phyloP scores from a whole-genome alignment of 2,888 invertebrate species.

The Eudemis profundana region DNA sequence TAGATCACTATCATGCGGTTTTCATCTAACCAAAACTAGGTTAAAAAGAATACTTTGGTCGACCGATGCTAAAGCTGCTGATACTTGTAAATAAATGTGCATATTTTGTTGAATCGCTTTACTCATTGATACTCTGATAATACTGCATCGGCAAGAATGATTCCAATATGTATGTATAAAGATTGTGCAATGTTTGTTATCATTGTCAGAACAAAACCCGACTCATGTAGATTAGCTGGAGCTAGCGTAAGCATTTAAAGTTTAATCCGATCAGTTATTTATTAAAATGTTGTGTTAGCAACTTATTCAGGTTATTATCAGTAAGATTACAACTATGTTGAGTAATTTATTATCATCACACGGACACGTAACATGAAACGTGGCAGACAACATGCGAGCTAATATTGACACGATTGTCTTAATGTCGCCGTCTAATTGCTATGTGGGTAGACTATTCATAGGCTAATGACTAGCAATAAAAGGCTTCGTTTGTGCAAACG shows the following conservation, averaged over 20 bases:
- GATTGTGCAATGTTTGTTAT: slow-evolving; percentile 16
- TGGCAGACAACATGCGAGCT: background rate
- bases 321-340: too few species aligned
- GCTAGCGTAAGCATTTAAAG: slow-evolving; percentile 3
- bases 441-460: slow-evolving; percentile 10
- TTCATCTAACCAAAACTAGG: too few species aligned
- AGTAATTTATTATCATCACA: background rate
- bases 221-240: slow-evolving; percentile 1
- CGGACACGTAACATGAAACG: slow-evolving; percentile 1
- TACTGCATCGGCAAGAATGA: background rate
- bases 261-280: slow-evolving; percentile 3
- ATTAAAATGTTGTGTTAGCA: background rate
- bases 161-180: too few species aligned
- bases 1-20: too few species aligned
- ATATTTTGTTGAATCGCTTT: background rate
- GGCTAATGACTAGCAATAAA: slow-evolving; percentile 15
- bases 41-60: too few species aligned
- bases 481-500: slow-evolving; percentile 6
- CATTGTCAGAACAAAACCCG: slow-evolving; percentile 4
- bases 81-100: too few species aligned
- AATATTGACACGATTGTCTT: slow-evolving; percentile 29
- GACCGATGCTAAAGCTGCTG: too few species aligned
- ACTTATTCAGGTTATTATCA: slow-evolving; percentile 21
- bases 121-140: background rate
- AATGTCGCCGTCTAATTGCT: slow-evolving; percentile 15